Evolutionary conservation across 2,797 vertebrate genomes (phyloP).

Genomic region (Hypotaenidia okinawae): DNA sequence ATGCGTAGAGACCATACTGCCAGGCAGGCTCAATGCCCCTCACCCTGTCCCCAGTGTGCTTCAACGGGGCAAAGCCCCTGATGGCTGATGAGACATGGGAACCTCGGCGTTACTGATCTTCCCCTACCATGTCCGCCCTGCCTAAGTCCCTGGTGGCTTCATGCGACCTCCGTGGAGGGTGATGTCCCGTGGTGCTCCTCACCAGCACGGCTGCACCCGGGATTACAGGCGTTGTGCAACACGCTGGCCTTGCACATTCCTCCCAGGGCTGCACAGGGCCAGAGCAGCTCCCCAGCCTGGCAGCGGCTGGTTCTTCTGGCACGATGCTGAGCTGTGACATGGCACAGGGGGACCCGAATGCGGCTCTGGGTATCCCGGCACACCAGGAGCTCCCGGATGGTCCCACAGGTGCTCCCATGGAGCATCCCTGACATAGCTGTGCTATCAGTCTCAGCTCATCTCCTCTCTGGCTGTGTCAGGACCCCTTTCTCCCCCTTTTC

Average conservation of each 20-base stretch:
- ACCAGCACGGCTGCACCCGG: accelerated
- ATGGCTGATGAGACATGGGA: accelerated
- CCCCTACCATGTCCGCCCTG: accelerated
- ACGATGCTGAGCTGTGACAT: accelerated
- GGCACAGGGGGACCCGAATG: background rate
- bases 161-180: accelerated
- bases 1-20: accelerated
- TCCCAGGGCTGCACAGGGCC: background rate
- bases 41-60: background rate
- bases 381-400: background rate
- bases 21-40: background rate
- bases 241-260: background rate
- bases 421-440: accelerated
- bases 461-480: background rate
- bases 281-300: accelerated
- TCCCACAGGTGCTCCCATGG: no score
- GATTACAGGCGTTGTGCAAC: background rate
- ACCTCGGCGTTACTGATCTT: background rate
- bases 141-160: accelerated
- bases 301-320: background rate
- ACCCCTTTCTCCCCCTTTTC: background rate
- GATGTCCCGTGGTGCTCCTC: background rate
- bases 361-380: background rate
- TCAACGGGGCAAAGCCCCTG: accelerated
- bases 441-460: background rate